phyloP scores from a whole-genome alignment of 2,888 invertebrate genomes.

The Odiellus spinosus region DNA sequence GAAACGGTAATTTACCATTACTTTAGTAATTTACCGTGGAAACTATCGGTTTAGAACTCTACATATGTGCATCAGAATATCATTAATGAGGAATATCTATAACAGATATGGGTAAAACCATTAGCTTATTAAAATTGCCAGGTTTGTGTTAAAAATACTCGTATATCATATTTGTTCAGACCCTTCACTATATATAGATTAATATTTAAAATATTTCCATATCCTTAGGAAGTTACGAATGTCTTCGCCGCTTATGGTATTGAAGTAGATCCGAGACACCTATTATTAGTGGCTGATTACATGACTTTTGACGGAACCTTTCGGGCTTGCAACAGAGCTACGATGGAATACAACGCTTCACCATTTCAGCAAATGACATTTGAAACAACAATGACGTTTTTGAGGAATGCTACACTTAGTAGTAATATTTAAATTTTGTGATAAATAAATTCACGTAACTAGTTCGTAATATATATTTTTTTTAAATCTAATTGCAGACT shows the following conservation, averaged over 20 bases:
- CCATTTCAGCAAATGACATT: constrained; percentile 97
- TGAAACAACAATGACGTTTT: constrained; percentile 74
- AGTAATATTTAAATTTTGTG: constrained; percentile 31
- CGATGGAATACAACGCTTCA: constrained; percentile 78
- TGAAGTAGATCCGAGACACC: constrained; percentile 79
- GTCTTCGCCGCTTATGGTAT: constrained; percentile 97
- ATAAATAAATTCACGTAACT: not conserved
- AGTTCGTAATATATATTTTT: not conserved
- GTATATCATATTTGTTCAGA: no score
- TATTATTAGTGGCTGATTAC: constrained; percentile 84
- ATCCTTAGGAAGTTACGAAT: constrained; percentile 62
- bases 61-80: no score
- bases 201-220: constrained; percentile 3
- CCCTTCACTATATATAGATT: no score
- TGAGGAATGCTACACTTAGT: constrained; percentile 55
- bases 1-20: no score
- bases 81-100: no score
- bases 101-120: no score
- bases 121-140: no score
- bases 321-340: constrained; percentile 73
- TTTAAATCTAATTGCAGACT: constrained; percentile 38
- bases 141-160: no score
- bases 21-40: no score
- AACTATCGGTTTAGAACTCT: no score
- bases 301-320: constrained; percentile 90